phyloP scores from a whole-genome alignment of 1,140 invertebrate species.

The Metaphire vulgaris region DNA sequence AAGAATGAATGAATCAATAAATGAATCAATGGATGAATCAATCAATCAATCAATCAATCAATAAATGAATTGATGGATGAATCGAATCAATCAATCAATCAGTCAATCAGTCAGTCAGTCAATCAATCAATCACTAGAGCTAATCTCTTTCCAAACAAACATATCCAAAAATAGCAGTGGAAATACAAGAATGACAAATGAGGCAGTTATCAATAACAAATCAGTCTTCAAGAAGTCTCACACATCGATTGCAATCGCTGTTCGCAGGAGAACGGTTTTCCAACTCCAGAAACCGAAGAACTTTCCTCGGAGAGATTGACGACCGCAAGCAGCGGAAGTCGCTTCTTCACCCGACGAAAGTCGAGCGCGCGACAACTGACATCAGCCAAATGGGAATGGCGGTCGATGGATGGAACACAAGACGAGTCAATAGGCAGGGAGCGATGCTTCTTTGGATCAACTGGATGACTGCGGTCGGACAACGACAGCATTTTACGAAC shows the following conservation, averaged over 20 bases:
- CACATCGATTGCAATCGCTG: neutral
- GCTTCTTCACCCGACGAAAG: neutral
- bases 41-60: no score
- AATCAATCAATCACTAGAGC: neutral
- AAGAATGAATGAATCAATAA: no score
- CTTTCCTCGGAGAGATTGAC: neutral
- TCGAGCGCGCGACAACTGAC: neutral
- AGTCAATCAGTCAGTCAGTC: neutral
- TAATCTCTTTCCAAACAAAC: neutral
- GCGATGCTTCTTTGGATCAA: neutral
- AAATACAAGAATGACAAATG: no score
- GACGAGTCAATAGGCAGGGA: no score
- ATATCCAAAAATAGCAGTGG: no score
- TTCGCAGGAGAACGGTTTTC: neutral
- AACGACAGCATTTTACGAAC: neutral
- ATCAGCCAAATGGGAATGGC: no score
- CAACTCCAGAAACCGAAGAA: neutral
- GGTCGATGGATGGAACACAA: neutral
- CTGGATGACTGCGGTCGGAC: neutral
- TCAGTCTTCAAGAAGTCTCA: neutral
- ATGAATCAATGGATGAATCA: no score
- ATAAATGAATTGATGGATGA: no score
- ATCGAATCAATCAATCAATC: neutral
- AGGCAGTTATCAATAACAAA: no score
- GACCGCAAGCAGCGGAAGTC: neutral